A percentile compares a stretch with the other conserved stretches of the same genome.
phyloP scores from a whole-genome alignment of 2,888 invertebrate genomes.

The Hirtodrosophila duncani region DNA sequence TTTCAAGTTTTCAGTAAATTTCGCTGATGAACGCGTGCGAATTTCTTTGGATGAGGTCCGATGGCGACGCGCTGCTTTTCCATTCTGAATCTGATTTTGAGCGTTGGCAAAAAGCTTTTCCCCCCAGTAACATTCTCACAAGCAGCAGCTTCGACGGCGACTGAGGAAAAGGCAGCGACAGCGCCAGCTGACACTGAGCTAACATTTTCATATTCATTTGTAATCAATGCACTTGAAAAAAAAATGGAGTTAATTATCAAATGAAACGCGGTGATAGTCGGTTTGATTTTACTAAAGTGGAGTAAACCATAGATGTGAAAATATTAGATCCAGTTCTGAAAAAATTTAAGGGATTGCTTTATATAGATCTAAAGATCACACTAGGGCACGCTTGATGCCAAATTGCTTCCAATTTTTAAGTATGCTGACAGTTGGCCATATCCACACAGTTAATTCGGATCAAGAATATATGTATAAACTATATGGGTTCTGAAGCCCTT shows the following conservation, averaged over 20 bases:
- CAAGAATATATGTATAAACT: no score
- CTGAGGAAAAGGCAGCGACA: slow-evolving; percentile 1
- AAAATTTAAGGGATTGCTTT: no score
- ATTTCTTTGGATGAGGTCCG: slow-evolving; percentile 43
- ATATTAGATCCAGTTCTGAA: no score
- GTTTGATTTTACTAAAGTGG: no score
- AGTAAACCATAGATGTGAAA: no score
- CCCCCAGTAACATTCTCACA: slow-evolving; percentile 38
- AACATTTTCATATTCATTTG: slow-evolving; percentile 5
- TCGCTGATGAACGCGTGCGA: slow-evolving; percentile 23
- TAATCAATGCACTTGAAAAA: slow-evolving; percentile 4
- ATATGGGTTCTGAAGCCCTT: no score
- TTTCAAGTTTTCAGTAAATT: neutral
- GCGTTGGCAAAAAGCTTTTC: slow-evolving; percentile 60
- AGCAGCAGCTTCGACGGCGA: slow-evolving; percentile 1
- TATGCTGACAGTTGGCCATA: no score
- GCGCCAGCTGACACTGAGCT: slow-evolving; percentile 9
- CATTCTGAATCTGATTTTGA: slow-evolving; percentile 55
- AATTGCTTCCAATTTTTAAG: no score
- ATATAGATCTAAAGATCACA: no score
- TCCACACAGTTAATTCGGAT: no score
- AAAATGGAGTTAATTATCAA: neutral
- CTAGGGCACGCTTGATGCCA: no score
- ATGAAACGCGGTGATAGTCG: slow-evolving; percentile 14
- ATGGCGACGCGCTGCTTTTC: slow-evolving; percentile 59